These are phyloP conservation scores for Malurus alboscapulatus DNA, from an alignment of 2,113 vertebrate genomes.

Conservation along the genomic window DNA sequence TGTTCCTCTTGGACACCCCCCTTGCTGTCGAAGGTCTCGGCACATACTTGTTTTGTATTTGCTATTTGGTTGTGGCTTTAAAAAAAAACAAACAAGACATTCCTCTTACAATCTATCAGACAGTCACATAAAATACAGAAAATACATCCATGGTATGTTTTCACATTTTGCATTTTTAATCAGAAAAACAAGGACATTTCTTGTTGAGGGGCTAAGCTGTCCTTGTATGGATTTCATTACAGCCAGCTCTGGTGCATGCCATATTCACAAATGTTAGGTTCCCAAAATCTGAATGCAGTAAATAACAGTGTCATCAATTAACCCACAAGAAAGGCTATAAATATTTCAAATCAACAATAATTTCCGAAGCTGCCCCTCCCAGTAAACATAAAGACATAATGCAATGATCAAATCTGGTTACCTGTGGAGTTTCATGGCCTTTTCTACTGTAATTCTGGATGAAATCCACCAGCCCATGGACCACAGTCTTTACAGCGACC, in stretches of 20 bases:
- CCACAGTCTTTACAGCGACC: conserved; percentile 92
- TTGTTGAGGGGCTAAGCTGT: neutral
- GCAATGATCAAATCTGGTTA: conserved; percentile 11
- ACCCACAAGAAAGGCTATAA: neutral
- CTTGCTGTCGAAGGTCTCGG: conserved; percentile 92
- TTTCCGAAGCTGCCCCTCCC: neutral
- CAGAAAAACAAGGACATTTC: neutral
- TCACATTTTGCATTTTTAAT: neutral
- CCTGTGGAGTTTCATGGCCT: conserved; percentile 92
- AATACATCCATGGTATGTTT: neutral
- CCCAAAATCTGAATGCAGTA: neutral
- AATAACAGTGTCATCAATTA: neutral
- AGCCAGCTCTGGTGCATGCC: neutral
- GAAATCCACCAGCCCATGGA: conserved; percentile 94
- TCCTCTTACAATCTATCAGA: neutral
- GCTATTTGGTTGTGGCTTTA: conserved; percentile 92
- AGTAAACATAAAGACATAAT: neutral
- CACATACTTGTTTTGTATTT: conserved; percentile 99
- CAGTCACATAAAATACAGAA: neutral
- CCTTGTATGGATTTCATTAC: neutral
- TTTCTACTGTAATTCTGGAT: conserved; percentile 97
- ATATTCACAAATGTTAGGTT: neutral
- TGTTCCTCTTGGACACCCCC: conserved; percentile 91
- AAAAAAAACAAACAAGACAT: neutral
- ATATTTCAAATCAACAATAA: neutral